Evolutionary conservation across 2,797 vertebrate genomes (phyloP).

Genomic region (Phalloptychus januarius): DNA sequence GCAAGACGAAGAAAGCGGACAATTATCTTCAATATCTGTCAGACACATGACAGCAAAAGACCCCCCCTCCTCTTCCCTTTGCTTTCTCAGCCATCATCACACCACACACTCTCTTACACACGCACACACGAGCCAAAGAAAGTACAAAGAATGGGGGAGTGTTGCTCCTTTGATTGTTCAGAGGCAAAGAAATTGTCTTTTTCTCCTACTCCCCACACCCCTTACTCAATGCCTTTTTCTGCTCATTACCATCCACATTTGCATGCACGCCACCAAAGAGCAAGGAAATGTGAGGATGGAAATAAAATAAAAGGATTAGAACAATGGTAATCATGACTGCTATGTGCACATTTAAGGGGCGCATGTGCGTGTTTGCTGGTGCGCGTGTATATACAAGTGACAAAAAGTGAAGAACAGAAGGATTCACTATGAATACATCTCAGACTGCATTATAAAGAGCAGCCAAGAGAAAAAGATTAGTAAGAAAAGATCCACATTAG

Average conservation of each 20-base stretch:
- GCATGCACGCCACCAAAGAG: constrained; percentile 81
- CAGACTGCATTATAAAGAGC: constrained; percentile 34
- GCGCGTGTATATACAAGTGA: constrained; percentile 34
- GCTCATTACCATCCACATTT: constrained; percentile 83
- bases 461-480: constrained; percentile 24
- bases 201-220: constrained; percentile 39
- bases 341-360: constrained; percentile 41
- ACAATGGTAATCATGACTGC: constrained; percentile 78
- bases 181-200: constrained; percentile 75
- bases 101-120: constrained; percentile 36
- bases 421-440: constrained; percentile 43
- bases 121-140: constrained; percentile 58
- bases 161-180: constrained; percentile 82
- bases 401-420: constrained; percentile 49
- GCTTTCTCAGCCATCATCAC: constrained; percentile 50
- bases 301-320: constrained; percentile 82
- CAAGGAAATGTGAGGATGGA: constrained; percentile 72
- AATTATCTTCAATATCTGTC: constrained; percentile 89
- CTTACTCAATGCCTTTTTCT: constrained; percentile 72
- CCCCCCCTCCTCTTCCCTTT: constrained; percentile 23
- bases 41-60: constrained; percentile 81
- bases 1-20: constrained; percentile 82
- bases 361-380: constrained; percentile 33
- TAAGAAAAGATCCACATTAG: constrained; percentile 42
- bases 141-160: constrained; percentile 81